Percentiles rank a stretch among this genome's conserved stretches.
These are phyloP conservation scores for Dicaeum eximium DNA, from an alignment of 2,113 vertebrate genomes.

Conservation along the genomic window DNA sequence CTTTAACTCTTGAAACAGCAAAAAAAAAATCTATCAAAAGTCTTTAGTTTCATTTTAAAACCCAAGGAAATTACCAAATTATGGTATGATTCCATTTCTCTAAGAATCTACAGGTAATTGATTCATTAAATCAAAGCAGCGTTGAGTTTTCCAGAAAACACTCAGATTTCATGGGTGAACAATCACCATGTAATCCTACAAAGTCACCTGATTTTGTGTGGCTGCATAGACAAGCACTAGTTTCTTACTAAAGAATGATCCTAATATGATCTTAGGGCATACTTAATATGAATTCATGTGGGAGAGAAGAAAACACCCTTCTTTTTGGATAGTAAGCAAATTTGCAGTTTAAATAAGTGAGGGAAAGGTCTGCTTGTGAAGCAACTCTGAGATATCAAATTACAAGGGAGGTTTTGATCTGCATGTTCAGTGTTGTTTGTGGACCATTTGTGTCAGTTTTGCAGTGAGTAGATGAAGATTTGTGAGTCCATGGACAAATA, in stretches of 20 bases:
- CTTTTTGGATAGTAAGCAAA: not conserved
- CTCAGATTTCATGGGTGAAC: not conserved
- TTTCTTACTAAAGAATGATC: not conserved
- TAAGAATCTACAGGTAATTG: not conserved
- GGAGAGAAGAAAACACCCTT: not conserved
- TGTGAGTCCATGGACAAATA: not conserved
- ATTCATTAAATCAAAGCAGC: not conserved
- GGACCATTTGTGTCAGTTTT: not conserved
- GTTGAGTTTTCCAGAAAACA: not conserved
- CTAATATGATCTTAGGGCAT: not conserved
- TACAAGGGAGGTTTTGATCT: not conserved
- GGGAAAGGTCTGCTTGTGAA: not conserved
- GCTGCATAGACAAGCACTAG: not conserved
- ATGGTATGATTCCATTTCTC: not conserved
- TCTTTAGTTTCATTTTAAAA: not conserved
- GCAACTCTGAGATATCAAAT: not conserved
- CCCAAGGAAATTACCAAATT: not conserved
- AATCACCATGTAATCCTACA: not conserved
- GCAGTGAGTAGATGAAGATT: not conserved
- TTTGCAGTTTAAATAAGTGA: not conserved
- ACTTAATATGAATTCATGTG: not conserved
- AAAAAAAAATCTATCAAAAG: not conserved
- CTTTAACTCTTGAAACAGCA: not conserved
- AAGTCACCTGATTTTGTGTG: not conserved
- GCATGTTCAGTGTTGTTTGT: not conserved